Conservation (phyloP, 2,797 vertebrate genomes). For the Hemibagrus guttatus region DNA sequence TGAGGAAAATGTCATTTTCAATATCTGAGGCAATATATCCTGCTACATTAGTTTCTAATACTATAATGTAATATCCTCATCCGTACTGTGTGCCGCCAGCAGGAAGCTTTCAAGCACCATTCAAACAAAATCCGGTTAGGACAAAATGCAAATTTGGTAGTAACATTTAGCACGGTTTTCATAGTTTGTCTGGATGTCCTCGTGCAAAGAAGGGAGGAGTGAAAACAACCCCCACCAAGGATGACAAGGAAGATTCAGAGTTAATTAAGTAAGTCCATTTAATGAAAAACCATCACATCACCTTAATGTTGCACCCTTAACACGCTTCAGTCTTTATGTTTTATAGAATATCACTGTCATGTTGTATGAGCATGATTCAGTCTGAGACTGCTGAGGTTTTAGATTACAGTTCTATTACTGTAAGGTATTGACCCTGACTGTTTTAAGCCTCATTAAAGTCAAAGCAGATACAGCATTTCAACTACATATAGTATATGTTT, state of each 20-base stretch:
- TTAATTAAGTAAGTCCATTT: conserved; percentile 82
- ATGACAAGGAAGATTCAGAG: conserved; percentile 97
- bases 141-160: background rate
- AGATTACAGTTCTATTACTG: background rate
- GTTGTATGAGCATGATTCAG: background rate
- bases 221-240: conserved; percentile 91
- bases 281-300: background rate
- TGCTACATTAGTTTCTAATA: background rate
- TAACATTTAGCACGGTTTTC: conserved; percentile 51
- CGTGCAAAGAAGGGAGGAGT: conserved; percentile 96
- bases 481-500: background rate
- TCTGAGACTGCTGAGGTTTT: background rate
- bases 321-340: background rate
- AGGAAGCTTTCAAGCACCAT: conserved; percentile 9
- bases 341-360: no score
- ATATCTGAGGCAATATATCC: background rate
- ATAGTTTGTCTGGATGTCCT: conserved; percentile 95
- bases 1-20: background rate
- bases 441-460: background rate
- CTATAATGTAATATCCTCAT: background rate
- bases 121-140: conserved; percentile 6
- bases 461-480: background rate
- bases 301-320: background rate
- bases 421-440: background rate
- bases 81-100: background rate